Base-by-base conservation (phyloP, 2,888 invertebrate species). In the Idaea biselata region DNA sequence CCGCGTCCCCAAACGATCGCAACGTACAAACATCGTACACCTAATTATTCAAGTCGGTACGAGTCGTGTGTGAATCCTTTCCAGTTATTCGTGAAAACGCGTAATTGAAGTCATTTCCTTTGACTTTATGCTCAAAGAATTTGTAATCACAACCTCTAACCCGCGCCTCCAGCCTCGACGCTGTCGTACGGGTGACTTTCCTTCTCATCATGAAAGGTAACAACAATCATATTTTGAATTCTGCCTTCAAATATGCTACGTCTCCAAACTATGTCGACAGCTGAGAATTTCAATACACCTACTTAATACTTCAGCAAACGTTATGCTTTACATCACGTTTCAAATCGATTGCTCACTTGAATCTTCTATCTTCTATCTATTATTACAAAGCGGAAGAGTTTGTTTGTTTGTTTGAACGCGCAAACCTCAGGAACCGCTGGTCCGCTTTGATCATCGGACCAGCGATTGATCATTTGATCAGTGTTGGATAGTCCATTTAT, bases 21-120 rank as follows among this genome's bases (percentile, higher is more conserved):
- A 44, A 7, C 44, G 8, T 44, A 1, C 44, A 44, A 44, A 44
- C 14, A 14, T 44, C 44, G 44, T 44, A 44, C 14, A 44, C 44
- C 44, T 44, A 44, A 44, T 44, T 44, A 44, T 44, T 44, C 44
- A 14, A 44, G 44, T 44, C 11, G 8, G 44, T 44, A 44, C 44
- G 44, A 44, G 44, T 44, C 14, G 44, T 44, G 44, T 44, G 44
- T 44, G 44, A 44, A 44, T 44, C 44, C 44, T 44, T 44, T 44
- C 14, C 44, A 44, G 44, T 14, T 44, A 44, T 44, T 44, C 44
- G 44, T 44, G 44, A 44, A 44, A 44, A 44, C 44, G 44, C 14
- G 44, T 44, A 44, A 44, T 44, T 44, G 44, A 44, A 44, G 44
- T 44, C 44, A 44, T 44, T 44, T 44, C 44, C 44, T 44, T 44